A percentile compares a stretch with the other conserved stretches of the same genome.
Conservation (phyloP, 2,797 vertebrate species). For the Hemibagrus guttatus region DNA sequence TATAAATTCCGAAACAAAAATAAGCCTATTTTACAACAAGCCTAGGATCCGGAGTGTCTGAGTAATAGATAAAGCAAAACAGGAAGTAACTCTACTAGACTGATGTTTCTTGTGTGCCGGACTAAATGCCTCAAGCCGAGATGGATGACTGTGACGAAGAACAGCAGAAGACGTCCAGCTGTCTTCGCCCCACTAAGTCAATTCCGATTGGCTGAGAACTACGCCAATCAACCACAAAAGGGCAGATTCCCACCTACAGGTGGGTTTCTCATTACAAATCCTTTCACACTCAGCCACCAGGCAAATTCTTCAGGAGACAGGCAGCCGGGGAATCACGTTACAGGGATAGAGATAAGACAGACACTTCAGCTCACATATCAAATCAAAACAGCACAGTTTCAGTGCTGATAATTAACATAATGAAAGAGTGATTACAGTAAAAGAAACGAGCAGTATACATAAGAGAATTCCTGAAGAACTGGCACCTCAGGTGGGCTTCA, state of each 20-base stretch:
- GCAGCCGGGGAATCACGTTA: constrained; percentile 40
- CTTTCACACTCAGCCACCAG: constrained; percentile 34
- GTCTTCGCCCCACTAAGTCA: neutral
- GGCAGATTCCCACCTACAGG: constrained; percentile 17
- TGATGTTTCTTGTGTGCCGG: neutral
- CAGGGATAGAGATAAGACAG: constrained; percentile 29
- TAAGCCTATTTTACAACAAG: neutral
- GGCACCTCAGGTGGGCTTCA: neutral
- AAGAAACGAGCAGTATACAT: neutral
- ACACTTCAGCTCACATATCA: constrained; percentile 28
- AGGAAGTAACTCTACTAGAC: neutral
- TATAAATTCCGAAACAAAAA: neutral
- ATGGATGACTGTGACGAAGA: constrained; percentile 18
- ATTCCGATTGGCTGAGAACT: constrained; percentile 23
- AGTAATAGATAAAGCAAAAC: neutral
- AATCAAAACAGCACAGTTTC: constrained; percentile 33
- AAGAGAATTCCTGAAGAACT: neutral
- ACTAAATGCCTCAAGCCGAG: constrained; percentile 7
- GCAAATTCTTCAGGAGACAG: constrained; percentile 34
- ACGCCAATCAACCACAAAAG: constrained; percentile 27
- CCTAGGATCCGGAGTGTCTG: neutral
- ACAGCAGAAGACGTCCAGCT: constrained; percentile 19
- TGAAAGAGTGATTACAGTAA: neutral
- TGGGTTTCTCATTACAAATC: constrained; percentile 52
- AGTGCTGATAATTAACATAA: constrained; percentile 21